Evolutionary conservation across 2,113 vertebrate species (phyloP).

Genomic region (Cheirogaleus medius): DNA sequence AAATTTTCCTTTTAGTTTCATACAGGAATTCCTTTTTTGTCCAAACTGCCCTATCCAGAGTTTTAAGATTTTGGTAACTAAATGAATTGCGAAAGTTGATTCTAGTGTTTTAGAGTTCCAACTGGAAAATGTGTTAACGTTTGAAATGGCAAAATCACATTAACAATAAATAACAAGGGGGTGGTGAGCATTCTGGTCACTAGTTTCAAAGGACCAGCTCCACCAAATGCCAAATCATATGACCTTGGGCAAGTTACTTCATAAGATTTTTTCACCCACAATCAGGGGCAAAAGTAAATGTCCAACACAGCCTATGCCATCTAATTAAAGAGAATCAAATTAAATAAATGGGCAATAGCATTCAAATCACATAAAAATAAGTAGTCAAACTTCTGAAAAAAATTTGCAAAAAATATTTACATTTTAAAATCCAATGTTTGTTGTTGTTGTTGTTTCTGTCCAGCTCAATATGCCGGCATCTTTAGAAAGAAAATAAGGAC

Average conservation of each 20-base stretch:
- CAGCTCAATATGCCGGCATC: neutral
- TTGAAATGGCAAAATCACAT: constrained; percentile 28
- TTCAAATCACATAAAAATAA: neutral
- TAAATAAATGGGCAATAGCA: neutral
- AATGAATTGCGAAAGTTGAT: neutral
- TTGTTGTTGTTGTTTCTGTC: neutral
- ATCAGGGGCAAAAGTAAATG: neutral
- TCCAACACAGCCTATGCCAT: neutral
- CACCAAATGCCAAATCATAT: neutral
- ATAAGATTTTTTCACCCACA: neutral
- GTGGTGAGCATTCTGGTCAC: neutral
- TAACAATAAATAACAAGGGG: neutral
- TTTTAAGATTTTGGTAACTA: constrained; percentile 26
- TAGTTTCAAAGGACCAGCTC: neutral
- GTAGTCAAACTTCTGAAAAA: neutral
- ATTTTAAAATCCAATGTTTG: neutral
- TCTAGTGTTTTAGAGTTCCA: neutral
- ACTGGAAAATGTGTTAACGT: neutral
- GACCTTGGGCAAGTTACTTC: neutral
- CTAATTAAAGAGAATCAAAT: neutral
- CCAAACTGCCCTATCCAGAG: neutral
- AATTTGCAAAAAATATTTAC: neutral
- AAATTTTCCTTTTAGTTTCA: constrained; percentile 4
- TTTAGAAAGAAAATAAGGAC: neutral
- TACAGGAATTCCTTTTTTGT: neutral